Percentiles rank a stretch among this genome's conserved stretches.
Conservation (phyloP, 2,797 vertebrate species). For the Poecilia picta region DNA sequence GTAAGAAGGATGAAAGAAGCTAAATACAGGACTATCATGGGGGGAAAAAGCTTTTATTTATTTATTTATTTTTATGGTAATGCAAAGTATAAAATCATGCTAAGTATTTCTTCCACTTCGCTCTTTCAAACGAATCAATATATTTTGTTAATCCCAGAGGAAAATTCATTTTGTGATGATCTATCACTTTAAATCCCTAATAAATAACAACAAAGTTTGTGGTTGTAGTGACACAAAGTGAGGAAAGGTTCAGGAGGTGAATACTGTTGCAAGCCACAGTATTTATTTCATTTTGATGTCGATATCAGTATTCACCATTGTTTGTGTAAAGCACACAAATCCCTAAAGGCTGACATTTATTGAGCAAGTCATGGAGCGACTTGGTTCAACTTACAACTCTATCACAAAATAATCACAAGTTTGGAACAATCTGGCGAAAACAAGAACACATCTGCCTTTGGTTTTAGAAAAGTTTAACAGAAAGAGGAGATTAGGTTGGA, state of each 20-base stretch:
- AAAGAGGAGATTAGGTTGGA: conserved; percentile 28
- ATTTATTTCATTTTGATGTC: conserved; percentile 20
- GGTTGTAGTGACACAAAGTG: neutral
- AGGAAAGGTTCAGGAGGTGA: neutral
- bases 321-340: conserved; percentile 47
- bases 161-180: neutral
- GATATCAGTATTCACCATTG: conserved; percentile 16
- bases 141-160: no score
- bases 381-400: conserved; percentile 48
- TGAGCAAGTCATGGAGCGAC: conserved; percentile 51
- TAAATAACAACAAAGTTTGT: neutral
- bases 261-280: neutral
- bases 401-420: conserved; percentile 48
- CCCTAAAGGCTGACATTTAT: conserved; percentile 65
- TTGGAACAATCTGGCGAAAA: conserved; percentile 27
- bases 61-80: neutral
- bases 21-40: neutral
- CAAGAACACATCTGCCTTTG: conserved; percentile 52
- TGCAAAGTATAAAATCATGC: neutral
- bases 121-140: neutral
- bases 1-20: neutral
- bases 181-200: neutral
- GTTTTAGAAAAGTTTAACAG: conserved; percentile 32
- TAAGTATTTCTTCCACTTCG: neutral
- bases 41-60: neutral